Conservation (phyloP, 2,113 vertebrate species). For the Vidua macroura region DNA sequence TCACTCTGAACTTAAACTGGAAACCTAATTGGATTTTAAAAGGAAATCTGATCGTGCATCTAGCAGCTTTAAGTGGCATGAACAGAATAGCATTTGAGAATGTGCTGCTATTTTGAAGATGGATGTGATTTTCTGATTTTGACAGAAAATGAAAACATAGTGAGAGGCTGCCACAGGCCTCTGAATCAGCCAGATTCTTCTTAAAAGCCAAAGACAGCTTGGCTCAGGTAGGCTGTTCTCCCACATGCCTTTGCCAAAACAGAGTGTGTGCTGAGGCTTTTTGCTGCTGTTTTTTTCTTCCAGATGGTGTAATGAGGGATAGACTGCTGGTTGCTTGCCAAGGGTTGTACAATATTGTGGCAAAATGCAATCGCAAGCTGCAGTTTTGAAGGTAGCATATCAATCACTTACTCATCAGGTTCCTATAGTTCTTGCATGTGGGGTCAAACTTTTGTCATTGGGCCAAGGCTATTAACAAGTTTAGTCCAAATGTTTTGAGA, state of each 20-base stretch:
- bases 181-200: slow-evolving; percentile 40
- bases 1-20: background rate
- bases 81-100: background rate
- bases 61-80: background rate
- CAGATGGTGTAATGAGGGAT: slow-evolving; percentile 5
- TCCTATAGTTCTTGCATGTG: background rate
- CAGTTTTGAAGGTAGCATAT: background rate
- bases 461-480: background rate
- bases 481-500: background rate
- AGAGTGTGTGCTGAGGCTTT: background rate
- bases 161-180: slow-evolving; percentile 14
- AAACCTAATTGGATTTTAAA: background rate
- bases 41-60: background rate
- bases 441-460: slow-evolving; percentile 6
- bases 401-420: background rate
- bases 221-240: slow-evolving; percentile 38
- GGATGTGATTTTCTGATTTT: slow-evolving; percentile 39
- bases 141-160: slow-evolving; percentile 19
- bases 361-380: background rate
- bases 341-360: background rate
- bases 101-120: background rate
- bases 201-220: slow-evolving; percentile 33
- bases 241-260: slow-evolving; percentile 8
- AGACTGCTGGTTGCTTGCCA: background rate
- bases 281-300: slow-evolving; percentile 1